Conservation (phyloP, 1,140 invertebrate species). For the Drosophila parabipectinata region DNA sequence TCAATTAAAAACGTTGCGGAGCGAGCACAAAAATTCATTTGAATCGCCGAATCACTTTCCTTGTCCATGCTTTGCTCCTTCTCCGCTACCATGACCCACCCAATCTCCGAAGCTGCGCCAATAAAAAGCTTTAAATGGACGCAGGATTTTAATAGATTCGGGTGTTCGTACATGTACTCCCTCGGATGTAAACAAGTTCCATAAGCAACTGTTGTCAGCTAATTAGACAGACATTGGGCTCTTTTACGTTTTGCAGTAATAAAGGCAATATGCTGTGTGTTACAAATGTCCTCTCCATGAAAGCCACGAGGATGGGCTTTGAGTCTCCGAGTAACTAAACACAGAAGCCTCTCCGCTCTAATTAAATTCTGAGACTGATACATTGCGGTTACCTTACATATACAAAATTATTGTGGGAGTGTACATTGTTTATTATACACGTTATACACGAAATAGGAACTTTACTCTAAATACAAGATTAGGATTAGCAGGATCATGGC, state of each 20-base stretch:
- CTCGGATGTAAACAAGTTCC: not conserved
- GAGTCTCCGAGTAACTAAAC: not conserved
- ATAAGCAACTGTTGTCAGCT: not conserved
- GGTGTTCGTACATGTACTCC: conserved; percentile 7
- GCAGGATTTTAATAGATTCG: not conserved
- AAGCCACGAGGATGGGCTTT: not conserved
- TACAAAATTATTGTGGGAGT: too few relatives aligned
- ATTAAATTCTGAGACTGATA: not conserved
- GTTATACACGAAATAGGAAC: too few relatives aligned
- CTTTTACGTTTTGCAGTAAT: not conserved
- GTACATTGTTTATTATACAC: too few relatives aligned
- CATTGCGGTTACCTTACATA: not conserved
- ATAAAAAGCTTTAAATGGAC: conserved; percentile 68
- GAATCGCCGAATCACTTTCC: conserved; percentile 43
- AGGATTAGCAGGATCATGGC: too few relatives aligned
- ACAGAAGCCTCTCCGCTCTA: not conserved
- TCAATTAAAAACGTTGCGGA: conserved; percentile 75
- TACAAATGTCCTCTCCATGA: not conserved
- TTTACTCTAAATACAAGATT: too few relatives aligned
- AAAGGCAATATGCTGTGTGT: not conserved
- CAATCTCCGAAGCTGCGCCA: conserved; percentile 18
- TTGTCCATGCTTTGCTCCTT: not conserved
- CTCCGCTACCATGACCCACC: not conserved
- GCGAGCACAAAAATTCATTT: conserved; percentile 73
- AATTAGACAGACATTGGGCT: not conserved